Evolutionary conservation across 2,888 invertebrate species (phyloP).

Genomic region (Xestia xanthographa): DNA sequence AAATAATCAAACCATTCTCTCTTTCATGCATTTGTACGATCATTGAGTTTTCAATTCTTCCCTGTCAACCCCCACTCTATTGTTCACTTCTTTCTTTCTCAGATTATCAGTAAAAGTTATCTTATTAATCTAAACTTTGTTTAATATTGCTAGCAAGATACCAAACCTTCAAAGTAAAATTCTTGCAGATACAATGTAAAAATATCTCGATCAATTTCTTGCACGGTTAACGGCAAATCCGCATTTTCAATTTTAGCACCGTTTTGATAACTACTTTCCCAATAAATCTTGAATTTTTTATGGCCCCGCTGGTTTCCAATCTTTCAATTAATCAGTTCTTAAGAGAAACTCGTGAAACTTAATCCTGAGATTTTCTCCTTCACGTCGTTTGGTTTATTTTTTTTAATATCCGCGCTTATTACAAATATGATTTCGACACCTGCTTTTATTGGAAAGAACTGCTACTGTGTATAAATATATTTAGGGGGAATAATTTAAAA

Average conservation of each 20-base stretch:
- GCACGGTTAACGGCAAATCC: slow-evolving; percentile 42
- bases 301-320: slow-evolving; percentile 65
- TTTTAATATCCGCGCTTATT: slow-evolving; percentile 56
- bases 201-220: slow-evolving; percentile 37
- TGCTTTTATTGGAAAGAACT: slow-evolving; percentile 20
- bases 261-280: slow-evolving; percentile 63
- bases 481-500: neutral
- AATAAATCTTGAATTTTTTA: slow-evolving; percentile 68
- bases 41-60: neutral
- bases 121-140: neutral
- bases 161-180: neutral
- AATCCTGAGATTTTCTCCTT: slow-evolving; percentile 59
- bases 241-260: slow-evolving; percentile 59
- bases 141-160: neutral
- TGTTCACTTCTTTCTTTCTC: neutral
- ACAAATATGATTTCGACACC: slow-evolving; percentile 51
- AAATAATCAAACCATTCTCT: neutral
- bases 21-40: neutral
- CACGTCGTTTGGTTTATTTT: slow-evolving; percentile 41
- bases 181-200: slow-evolving; percentile 7
- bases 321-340: slow-evolving; percentile 71
- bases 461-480: slow-evolving; percentile 2
- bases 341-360: slow-evolving; percentile 62
- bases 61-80: neutral
- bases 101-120: neutral